Evolutionary conservation across 1,140 invertebrate genomes (phyloP).

Genomic region (Plodia interpunctella): DNA sequence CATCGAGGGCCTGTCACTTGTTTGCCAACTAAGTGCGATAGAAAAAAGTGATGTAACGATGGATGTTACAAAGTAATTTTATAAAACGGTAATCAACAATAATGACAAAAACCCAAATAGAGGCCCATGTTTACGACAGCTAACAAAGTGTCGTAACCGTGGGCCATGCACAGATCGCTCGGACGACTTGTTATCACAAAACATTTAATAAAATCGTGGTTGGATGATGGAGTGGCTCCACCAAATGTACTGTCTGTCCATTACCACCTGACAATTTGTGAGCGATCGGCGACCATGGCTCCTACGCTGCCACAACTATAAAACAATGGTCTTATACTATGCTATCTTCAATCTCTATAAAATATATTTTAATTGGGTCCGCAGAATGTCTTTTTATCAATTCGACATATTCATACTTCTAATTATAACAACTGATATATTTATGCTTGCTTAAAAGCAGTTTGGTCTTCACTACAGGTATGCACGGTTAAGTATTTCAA

Average conservation of each 20-base stretch:
- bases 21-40: conserved; percentile 3
- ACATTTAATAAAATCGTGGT: conserved; percentile 55
- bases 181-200: conserved; percentile 35
- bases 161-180: conserved; percentile 21
- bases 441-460: neutral
- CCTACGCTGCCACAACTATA: conserved; percentile 42
- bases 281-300: conserved; percentile 43
- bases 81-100: conserved; percentile 22
- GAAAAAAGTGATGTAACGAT: conserved; percentile 14
- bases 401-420: conserved; percentile 18
- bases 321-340: conserved; percentile 55
- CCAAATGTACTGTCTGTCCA: conserved; percentile 40
- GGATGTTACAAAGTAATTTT: conserved; percentile 8
- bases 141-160: conserved; percentile 51
- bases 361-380: conserved; percentile 70
- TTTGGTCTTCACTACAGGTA: neutral
- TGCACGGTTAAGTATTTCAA: conserved; percentile 4
- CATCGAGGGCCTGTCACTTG: neutral
- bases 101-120: conserved; percentile 22
- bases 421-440: neutral
- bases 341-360: conserved; percentile 69
- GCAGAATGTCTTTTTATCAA: conserved; percentile 43
- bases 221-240: conserved; percentile 55
- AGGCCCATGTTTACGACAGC: conserved; percentile 33
- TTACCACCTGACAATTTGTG: conserved; percentile 63